phyloP scores from a whole-genome alignment of 37 sponge, comb jelly and placozoan genomes.

The Beroe forskalii region DNA sequence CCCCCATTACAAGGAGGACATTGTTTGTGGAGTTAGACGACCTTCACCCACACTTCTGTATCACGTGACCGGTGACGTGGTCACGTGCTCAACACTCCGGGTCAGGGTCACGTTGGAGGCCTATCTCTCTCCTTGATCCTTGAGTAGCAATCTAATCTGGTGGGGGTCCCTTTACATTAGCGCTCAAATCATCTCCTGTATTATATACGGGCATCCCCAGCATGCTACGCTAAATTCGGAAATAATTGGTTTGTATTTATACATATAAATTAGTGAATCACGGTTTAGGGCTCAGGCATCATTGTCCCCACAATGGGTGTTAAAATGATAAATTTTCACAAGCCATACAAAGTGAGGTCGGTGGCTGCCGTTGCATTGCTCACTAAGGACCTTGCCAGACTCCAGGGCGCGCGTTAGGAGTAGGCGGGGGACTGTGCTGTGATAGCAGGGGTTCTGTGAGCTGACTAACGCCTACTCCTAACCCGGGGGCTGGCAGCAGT shows the following conservation, averaged over 20 bases:
- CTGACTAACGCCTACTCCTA: too few species aligned
- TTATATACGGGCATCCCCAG: too few species aligned
- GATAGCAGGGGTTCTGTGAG: too few species aligned
- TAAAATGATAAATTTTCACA: slow-evolving; percentile 63
- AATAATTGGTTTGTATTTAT: slow-evolving; percentile 9
- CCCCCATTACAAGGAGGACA: too few species aligned
- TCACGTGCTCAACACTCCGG: background rate
- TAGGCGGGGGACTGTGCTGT: too few species aligned
- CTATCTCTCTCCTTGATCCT: too few species aligned
- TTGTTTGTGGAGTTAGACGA: too few species aligned
- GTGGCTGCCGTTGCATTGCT: background rate
- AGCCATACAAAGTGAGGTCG: slow-evolving; percentile 9
- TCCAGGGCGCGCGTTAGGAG: background rate
- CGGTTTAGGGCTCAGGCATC: slow-evolving; percentile 28
- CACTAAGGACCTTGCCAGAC: background rate
- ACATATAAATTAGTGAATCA: slow-evolving; percentile 45
- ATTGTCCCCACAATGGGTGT: slow-evolving; percentile 49
- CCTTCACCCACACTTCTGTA: background rate
- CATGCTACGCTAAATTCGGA: slow-evolving; percentile 24
- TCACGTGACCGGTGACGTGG: background rate
- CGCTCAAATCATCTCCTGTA: too few species aligned
- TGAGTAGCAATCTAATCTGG: too few species aligned
- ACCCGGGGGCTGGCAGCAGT: too few species aligned
- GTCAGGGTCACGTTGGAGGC: too few species aligned
- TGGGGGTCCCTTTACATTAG: too few species aligned